These are phyloP conservation scores for Phasia obesa DNA, from an alignment of 2,888 invertebrate genomes.

Conservation along the genomic window DNA sequence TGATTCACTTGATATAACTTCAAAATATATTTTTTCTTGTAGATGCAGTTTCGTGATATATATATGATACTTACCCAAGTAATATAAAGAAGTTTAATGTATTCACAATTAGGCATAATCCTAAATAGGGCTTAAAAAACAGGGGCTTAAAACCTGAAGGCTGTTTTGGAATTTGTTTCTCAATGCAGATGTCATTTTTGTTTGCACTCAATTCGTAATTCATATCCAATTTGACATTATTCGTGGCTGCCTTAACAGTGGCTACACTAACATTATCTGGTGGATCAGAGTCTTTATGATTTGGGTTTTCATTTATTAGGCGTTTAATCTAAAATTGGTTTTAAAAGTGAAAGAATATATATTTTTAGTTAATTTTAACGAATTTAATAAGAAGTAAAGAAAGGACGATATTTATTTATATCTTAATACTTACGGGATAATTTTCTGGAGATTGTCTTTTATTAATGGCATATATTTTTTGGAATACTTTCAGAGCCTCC, in stretches of 20 bases:
- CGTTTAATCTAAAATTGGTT: slow-evolving; percentile 63
- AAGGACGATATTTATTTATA: no score
- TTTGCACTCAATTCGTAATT: background rate
- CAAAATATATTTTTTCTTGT: no score
- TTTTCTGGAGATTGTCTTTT: slow-evolving; percentile 83
- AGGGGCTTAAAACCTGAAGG: slow-evolving; percentile 57
- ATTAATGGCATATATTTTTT: slow-evolving; percentile 86
- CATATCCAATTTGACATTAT: slow-evolving; percentile 8
- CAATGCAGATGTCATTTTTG: slow-evolving; percentile 2
- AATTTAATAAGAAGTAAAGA: background rate
- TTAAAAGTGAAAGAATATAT: background rate
- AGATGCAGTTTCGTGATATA: no score
- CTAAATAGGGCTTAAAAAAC: slow-evolving; percentile 79
- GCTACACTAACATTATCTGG: slow-evolving; percentile 44
- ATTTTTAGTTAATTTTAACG: background rate
- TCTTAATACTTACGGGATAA: slow-evolving; percentile 66
- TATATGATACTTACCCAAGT: slow-evolving; percentile 83
- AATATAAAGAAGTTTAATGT: slow-evolving; percentile 77
- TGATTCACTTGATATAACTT: no score
- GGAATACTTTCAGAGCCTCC: slow-evolving; percentile 76
- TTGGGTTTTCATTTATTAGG: slow-evolving; percentile 61
- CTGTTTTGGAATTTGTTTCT: slow-evolving; percentile 22
- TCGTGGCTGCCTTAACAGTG: slow-evolving; percentile 55
- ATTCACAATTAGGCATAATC: slow-evolving; percentile 79
- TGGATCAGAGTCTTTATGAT: slow-evolving; percentile 39